Conservation (phyloP, 2,113 vertebrate genomes). For the Neolamprologus ventralis region DNA sequence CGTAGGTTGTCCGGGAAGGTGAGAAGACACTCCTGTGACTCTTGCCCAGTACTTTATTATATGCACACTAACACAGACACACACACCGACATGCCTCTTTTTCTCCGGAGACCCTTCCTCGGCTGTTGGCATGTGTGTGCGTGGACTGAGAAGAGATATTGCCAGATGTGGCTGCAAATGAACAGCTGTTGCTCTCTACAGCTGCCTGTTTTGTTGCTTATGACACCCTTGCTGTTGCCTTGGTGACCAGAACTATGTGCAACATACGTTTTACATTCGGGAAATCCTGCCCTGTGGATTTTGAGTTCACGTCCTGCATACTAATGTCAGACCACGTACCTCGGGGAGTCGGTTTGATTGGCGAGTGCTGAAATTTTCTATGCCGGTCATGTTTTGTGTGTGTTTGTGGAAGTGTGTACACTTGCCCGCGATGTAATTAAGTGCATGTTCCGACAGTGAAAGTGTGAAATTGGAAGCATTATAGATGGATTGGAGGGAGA, state of each 20-base stretch:
- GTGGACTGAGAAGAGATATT: neutral
- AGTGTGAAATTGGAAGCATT: constrained; percentile 39
- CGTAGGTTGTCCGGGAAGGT: neutral
- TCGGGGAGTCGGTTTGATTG: neutral
- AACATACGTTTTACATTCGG: neutral
- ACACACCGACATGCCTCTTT: neutral
- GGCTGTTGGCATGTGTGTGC: neutral
- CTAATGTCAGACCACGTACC: neutral
- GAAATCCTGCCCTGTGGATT: neutral
- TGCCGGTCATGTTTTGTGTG: neutral
- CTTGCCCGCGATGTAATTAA: constrained; percentile 23
- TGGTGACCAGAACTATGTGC: neutral
- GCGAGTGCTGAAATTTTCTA: neutral
- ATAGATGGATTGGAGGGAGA: neutral
- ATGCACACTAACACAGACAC: neutral
- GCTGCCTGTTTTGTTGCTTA: constrained; percentile 33
- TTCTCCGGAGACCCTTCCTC: neutral
- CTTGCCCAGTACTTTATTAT: neutral
- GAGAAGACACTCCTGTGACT: neutral
- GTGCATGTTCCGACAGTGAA: constrained; percentile 26
- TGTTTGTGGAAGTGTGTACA: neutral
- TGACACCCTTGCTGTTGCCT: constrained; percentile 12
- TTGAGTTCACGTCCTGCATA: neutral
- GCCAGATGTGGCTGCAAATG: constrained; percentile 59
- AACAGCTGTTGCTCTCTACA: constrained; percentile 53